Evolutionary conservation across 2,113 vertebrate genomes (phyloP), one percentile per base, ranked within the genome.

Genomic region (Hydrochoerus hydrochaeris): DNA sequence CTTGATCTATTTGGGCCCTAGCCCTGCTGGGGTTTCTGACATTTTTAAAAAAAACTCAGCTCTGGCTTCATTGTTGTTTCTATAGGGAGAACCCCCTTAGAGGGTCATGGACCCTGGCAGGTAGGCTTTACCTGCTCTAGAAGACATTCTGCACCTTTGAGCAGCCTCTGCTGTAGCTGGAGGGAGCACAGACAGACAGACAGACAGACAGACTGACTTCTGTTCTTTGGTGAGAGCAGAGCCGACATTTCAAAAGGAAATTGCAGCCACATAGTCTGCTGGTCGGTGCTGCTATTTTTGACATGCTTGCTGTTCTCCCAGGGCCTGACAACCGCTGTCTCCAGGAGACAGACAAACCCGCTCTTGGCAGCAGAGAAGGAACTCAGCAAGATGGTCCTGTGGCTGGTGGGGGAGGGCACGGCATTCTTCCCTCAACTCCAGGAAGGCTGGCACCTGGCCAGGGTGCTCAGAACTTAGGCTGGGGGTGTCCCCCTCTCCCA

Each of bases 271-370:
- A 54, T 63, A 60, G 49, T 97, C 98, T 94, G 58, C 84, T 78
- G 73, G 77, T 46, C 28, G 73, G 94, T 62, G 35, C 95, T 97
- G 96, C 94, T 98, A 96, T 97, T 52, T 91, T 98, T 98, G 97
- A 98, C 97, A 80, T 91, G 97, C 98, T 98, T 96, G 94, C 98
- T 98, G 95, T 97, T 98, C 98, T 98, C 97, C 92, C 96, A 91
- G 97, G 98, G 97, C 97, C 87, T 98, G 98, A 98, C 98, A 97
- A 98, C 97, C 97, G 20, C 98, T 98, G 98, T 98, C 98, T 98
- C 98, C 97, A 98, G 97, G 98, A 98, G 98, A 97, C 98, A 98
- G 98, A 93, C 85, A 92, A 73, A 90, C 94, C 85, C 17, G 85
- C 77, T 88, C 85, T 77, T 94, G 93, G 96, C 92, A 91, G 94